These are phyloP conservation scores for Netelia fuscicornis DNA, from an alignment of 2,888 invertebrate species.

Conservation along the genomic window DNA sequence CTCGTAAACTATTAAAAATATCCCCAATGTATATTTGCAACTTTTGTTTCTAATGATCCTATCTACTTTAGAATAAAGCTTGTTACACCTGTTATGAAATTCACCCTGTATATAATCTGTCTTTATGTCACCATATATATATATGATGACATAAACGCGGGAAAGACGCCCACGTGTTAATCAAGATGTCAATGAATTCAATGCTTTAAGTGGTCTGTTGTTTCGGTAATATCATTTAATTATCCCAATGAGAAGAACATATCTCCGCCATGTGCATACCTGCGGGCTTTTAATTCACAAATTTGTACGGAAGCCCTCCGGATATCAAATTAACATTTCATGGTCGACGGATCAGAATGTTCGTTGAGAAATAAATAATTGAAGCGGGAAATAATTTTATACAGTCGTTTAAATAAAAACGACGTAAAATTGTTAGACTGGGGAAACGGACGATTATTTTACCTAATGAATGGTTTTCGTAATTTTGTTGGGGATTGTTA, in stretches of 20 bases:
- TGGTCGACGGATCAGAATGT: constrained; percentile 44
- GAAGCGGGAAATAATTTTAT: too few relatives aligned
- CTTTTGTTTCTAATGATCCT: too few relatives aligned
- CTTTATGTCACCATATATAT: neutral
- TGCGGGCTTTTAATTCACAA: neutral
- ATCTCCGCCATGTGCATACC: neutral
- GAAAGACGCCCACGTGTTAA: constrained; percentile 40
- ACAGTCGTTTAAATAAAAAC: too few relatives aligned
- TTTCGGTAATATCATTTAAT: constrained; percentile 27
- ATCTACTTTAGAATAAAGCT: too few relatives aligned
- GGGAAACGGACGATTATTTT: too few relatives aligned
- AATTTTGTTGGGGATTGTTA: too few relatives aligned
- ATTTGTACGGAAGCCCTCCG: neutral
- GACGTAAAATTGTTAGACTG: too few relatives aligned
- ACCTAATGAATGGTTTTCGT: too few relatives aligned
- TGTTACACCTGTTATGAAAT: too few relatives aligned
- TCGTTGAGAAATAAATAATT: neutral
- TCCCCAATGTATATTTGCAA: too few relatives aligned
- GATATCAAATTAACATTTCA: constrained; percentile 22
- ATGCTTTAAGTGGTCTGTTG: constrained; percentile 33
- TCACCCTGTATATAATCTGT: too few relatives aligned
- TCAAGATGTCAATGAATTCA: constrained; percentile 39
- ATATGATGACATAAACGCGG: constrained; percentile 14
- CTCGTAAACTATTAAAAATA: too few relatives aligned
- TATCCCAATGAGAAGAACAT: constrained; percentile 4